Conservation (phyloP, 2,888 invertebrate species). For the Cosmorhoe ocellata region DNA sequence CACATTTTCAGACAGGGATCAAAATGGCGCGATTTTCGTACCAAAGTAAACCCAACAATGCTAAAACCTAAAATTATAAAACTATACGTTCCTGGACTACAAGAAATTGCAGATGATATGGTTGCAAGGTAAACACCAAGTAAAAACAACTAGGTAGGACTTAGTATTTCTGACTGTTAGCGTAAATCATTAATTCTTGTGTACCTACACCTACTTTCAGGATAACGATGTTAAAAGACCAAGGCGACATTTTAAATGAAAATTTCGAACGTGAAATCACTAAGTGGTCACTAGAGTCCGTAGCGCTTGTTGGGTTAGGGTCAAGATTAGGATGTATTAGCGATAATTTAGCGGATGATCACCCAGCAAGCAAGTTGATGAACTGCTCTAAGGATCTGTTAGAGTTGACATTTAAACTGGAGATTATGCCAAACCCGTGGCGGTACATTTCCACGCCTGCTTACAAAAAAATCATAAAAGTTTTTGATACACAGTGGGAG, state of each 20-base stretch:
- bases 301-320: constrained; percentile 63
- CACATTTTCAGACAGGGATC: constrained; percentile 78
- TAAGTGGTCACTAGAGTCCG: constrained; percentile 85
- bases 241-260: constrained; percentile 50
- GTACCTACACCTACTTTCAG: constrained; percentile 50
- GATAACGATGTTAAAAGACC: constrained; percentile 51
- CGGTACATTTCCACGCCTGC: constrained; percentile 53
- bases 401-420: constrained; percentile 52
- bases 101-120: constrained; percentile 72
- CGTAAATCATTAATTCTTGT: neutral
- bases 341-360: constrained; percentile 52
- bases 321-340: constrained; percentile 60
- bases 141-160: neutral
- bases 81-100: constrained; percentile 73
- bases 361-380: constrained; percentile 58
- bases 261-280: constrained; percentile 80
- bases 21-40: constrained; percentile 85
- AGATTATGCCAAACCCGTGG: constrained; percentile 60
- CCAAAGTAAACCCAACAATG: constrained; percentile 85
- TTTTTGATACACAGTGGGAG: constrained; percentile 67
- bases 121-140: constrained; percentile 49
- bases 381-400: constrained; percentile 55
- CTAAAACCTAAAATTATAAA: constrained; percentile 83
- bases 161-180: neutral
- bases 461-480: constrained; percentile 59